Evolutionary conservation across 2,797 vertebrate genomes (phyloP).

Genomic region (Sphenopsis melanotis): DNA sequence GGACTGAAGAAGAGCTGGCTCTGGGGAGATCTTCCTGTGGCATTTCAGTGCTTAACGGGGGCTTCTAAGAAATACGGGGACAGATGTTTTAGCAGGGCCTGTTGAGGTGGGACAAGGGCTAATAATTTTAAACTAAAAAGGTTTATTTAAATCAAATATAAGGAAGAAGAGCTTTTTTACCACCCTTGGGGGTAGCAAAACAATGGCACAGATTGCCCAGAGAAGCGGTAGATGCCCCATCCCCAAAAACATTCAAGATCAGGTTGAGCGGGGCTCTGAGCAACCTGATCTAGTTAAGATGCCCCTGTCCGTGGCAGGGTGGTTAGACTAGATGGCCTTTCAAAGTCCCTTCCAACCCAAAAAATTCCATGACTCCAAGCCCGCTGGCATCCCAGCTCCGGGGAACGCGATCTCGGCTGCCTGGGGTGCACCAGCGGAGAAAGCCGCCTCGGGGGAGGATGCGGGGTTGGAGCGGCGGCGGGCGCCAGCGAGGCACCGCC

Average conservation of each 20-base stretch:
- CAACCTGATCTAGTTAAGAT: background rate
- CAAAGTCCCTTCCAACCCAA: background rate
- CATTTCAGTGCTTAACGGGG: background rate
- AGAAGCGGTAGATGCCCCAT: accelerated
- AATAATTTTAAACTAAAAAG: background rate
- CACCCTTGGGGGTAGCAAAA: background rate
- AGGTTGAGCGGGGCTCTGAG: background rate
- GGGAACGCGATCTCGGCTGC: accelerated
- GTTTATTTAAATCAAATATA: background rate
- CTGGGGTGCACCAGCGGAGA: background rate
- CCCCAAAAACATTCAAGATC: background rate
- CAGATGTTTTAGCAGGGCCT: background rate
- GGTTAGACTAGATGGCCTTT: background rate
- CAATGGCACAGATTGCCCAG: background rate
- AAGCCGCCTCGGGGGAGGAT: background rate
- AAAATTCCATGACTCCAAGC: background rate
- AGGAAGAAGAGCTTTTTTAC: background rate
- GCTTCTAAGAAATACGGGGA: background rate
- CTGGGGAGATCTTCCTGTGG: background rate
- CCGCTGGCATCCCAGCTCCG: accelerated
- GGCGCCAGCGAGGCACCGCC: background rate
- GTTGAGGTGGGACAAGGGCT: too few relatives aligned
- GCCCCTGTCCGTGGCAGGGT: background rate
- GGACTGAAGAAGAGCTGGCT: background rate
- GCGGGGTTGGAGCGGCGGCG: background rate